Evolutionary conservation across 2,888 invertebrate species (phyloP), one percentile per base, ranked within the genome.

Genomic region (Biston betularia): DNA sequence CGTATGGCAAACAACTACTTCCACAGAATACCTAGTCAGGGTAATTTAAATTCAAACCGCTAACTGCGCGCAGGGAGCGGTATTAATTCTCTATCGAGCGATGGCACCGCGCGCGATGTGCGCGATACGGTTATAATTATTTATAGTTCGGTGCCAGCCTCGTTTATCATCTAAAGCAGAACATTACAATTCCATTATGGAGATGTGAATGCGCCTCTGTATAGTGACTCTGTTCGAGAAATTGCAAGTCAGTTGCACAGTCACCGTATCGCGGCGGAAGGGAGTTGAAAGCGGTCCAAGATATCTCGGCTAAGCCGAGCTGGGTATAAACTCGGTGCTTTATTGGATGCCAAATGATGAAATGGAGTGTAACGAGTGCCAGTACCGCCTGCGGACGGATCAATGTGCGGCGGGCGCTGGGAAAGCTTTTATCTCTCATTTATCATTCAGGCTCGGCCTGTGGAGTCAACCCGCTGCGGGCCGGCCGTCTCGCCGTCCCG

Each of bases 361-460:
- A 73, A 73, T 73, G 71, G 69, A 71, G 71, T 68, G 70, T 69
- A 68, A 65, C 60, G 65, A 66, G 53, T 61, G 63, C 58, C 12
- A 34, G 38, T 11, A 9, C 54, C 52, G 62, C 58, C 33, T 57
- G 65, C 65, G 42, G 68, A 56, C 71, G 69, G 73, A 72, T 70
- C 74, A 66, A 79, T 73, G 63, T 53, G 64, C 65, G 68, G 55
- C 64, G 68, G 57, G 71, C 68, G 72, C 65, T 59, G 65, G 52
- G 72, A 72, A 77, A 75, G 73, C 81, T 80, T 82, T 82, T 78
- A 79, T 78, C 74, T 73, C 75, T 82, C 84, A 81, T 85, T 76
- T 78, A 83, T 83, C 78, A 84, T 83, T 81, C 78, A 82, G 71
- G 65, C 53, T 14, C 50, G 55, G 60, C 54, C 59, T 15, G 49